Base-by-base conservation (phyloP, 2,888 invertebrate genomes). In the Stegophylla sp. region DNA sequence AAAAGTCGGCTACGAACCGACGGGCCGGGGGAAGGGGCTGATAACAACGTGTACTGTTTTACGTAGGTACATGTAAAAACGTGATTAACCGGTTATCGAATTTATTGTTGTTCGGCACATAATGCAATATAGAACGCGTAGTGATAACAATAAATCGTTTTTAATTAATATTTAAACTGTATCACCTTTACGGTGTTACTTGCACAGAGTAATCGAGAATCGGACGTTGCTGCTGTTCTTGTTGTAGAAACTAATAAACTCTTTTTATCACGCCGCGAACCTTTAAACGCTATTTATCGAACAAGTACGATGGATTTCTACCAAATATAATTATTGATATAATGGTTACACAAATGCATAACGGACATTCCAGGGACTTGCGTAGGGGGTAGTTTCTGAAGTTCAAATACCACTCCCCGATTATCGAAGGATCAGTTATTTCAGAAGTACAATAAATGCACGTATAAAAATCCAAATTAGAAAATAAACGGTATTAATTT, bases 151-250 rank as follows among this genome's bases (percentile, higher is more conserved):
- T 45, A 67, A 45, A 45, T 15, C 23, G 15, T 66, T 66, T 45
- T 23, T 66, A 66, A 66, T 66, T 67, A 45, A 23, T 23, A 45
- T 67, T 45, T 45, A 67, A 67, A 45, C 45, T 45, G 17, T 26
- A 26, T 10, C 45, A 10, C 43, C 10, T n/a, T n/a, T 10, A 66
- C 26, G 17, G 26, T 45, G 23, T 67, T 45, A 28, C n/a, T 53
- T 10, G n/a, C n/a, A 34, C 34, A 7, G 34, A 34, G 34, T 34
- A 34, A 34, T 34, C 34, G 34, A 5, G 53, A 3, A 4, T 53
- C 9, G n/a, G 3, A 20, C 53, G n/a, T n/a, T n/a, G n/a, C n/a
- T n/a, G n/a, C n/a, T n/a, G n/a, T n/a, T n/a, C n/a, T n/a, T n/a
- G n/a, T n/a, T 53, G 53, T 20, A 53, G n/a, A n/a, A 53, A 53